These are phyloP conservation scores for Hapalemur alaotrensis DNA, from an alignment of 2,797 vertebrate species.

Conservation along the genomic window DNA sequence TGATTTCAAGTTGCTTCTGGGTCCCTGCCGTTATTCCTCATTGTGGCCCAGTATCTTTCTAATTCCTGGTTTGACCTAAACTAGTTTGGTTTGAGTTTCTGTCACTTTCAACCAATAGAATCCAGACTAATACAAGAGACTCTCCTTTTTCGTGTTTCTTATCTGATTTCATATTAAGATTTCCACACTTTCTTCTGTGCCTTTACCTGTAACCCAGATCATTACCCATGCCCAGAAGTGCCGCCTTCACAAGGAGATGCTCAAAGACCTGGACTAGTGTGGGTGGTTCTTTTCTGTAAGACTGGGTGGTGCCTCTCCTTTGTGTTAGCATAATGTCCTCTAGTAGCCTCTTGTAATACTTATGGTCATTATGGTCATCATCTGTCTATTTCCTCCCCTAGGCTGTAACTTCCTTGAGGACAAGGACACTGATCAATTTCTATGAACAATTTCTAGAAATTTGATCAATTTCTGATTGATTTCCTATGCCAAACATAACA, in stretches of 20 bases:
- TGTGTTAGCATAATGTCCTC: neutral
- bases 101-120: neutral
- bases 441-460: neutral
- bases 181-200: neutral
- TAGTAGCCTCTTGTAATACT: neutral
- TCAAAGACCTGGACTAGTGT: neutral
- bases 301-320: neutral
- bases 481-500: neutral
- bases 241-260: neutral
- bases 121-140: neutral
- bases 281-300: neutral
- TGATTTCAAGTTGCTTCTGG: neutral
- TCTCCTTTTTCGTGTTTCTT: neutral
- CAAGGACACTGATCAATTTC: neutral
- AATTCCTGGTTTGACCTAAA: neutral
- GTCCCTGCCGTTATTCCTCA: neutral
- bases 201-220: neutral
- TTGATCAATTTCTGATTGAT: neutral
- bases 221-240: neutral
- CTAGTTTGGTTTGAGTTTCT: neutral
- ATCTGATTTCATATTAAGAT: neutral
- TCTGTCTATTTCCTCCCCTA: neutral
- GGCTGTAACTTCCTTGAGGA: neutral
- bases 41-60: neutral
- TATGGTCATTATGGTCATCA: accelerated